phyloP scores from a whole-genome alignment of 2,797 vertebrate genomes.

The Chloroceryle amazona region DNA sequence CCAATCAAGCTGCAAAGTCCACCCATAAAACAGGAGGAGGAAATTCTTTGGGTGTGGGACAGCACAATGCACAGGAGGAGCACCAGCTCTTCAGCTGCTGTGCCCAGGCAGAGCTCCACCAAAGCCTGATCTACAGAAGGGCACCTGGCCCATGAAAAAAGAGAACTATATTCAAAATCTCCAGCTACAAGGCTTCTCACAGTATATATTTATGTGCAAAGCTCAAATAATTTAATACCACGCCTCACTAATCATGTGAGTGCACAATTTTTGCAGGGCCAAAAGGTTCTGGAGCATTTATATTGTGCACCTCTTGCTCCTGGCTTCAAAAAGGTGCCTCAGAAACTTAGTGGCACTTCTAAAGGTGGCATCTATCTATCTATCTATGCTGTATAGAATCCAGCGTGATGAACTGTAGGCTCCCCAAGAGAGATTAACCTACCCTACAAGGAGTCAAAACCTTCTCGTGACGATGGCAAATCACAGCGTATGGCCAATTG shows the following conservation, averaged over 20 bases:
- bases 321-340: conserved; percentile 15
- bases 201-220: conserved; percentile 43
- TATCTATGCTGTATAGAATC: background rate
- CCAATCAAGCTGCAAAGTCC: conserved; percentile 48
- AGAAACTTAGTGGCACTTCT: background rate
- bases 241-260: conserved; percentile 52
- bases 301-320: background rate
- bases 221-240: conserved; percentile 68
- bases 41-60: conserved; percentile 31
- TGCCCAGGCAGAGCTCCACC: background rate
- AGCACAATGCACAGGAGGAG: background rate
- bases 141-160: background rate
- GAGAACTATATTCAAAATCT: background rate
- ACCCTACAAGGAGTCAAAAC: background rate
- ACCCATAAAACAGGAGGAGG: conserved; percentile 45
- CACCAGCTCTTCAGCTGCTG: background rate
- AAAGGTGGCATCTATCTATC: background rate
- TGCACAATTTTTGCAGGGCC: conserved; percentile 57
- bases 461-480: background rate
- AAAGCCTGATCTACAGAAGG: background rate
- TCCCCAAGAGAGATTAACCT: conserved; percentile 2
- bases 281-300: conserved; percentile 13
- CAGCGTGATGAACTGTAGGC: background rate
- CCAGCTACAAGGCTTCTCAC: background rate
- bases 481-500: background rate